Base-by-base conservation (phyloP, 2,797 vertebrate species). In the Craterocephalus amniculus region DNA sequence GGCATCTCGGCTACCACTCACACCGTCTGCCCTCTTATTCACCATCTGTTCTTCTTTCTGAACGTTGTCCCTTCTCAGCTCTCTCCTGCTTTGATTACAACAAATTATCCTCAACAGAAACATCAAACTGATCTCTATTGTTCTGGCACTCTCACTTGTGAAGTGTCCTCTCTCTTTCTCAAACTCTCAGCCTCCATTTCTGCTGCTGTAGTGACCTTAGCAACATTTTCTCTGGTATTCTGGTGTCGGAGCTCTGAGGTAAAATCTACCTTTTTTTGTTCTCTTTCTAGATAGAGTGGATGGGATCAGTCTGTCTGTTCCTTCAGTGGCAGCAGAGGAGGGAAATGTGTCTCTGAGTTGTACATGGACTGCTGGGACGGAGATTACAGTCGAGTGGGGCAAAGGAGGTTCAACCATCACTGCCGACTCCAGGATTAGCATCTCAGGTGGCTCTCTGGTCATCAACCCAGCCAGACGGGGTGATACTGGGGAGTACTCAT, bases 401-500 rank as follows among this genome's bases (percentile, higher is more conserved):
- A 94, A 92, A 89, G 90, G 70, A 0, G 89, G 80, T 0, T 10
- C 2, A 0, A 9, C 78, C 52, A 29, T 95, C 72, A 29, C 60
- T 2, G 27, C 87, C 0, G 70, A 89, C 84, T 73, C 88, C 68
- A 90, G 88, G 62, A 89, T 94, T 78, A 85, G 76, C 62, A 85
- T 94, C 78, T 80, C 87, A 0, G 84, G 2, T 0, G 93, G 88
- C 32, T 85, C 80, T 51, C 84, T 95, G 79, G 48, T 90, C 79
- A 92, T 95, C 78, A 83, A 82, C 70, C 89, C 93, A 0, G 86
- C 84, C 75, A 78, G 63, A 14, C 88, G 94, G 18, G 38, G 32
- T 0, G 94, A 95, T 32, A 54, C 93, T 0, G 94, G 94, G 14
- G 70, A 74, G 4, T 95, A 95, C 83, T 80, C 81, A 0, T 95